These are phyloP conservation scores for Dichetophora obliterata DNA, from an alignment of 2,888 invertebrate species.

Conservation along the genomic window DNA sequence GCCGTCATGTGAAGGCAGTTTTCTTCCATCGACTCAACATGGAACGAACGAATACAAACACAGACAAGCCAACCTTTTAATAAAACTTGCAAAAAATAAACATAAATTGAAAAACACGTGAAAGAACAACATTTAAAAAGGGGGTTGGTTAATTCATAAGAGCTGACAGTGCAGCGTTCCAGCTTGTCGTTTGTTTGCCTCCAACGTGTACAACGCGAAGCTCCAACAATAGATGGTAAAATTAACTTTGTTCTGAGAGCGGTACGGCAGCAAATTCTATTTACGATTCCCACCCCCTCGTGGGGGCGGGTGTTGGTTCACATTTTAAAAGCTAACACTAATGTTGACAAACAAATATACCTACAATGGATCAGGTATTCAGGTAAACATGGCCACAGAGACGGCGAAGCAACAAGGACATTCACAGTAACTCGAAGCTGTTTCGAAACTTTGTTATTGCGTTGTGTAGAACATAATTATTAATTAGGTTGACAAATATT, in stretches of 20 bases:
- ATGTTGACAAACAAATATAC: neutral
- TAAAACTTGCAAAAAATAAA: conserved; percentile 30
- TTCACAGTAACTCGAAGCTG: neutral
- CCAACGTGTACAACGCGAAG: neutral
- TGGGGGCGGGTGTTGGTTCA: neutral
- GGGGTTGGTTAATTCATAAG: neutral
- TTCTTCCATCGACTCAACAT: neutral
- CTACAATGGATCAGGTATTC: conserved; percentile 20
- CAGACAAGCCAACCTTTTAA: conserved; percentile 7
- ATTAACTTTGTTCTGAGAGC: conserved; percentile 36
- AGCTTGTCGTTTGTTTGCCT: neutral
- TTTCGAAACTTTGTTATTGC: conserved; percentile 53
- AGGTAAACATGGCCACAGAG: conserved; percentile 42
- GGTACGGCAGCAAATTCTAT: conserved; percentile 13
- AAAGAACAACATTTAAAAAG: conserved; percentile 4
- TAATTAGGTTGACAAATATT: conserved; percentile 65
- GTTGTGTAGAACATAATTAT: conserved; percentile 60
- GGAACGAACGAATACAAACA: neutral
- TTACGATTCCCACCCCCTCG: neutral
- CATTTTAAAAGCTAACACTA: conserved; percentile 4
- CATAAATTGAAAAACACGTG: conserved; percentile 42
- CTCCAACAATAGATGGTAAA: conserved; percentile 39
- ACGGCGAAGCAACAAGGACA: conserved; percentile 27
- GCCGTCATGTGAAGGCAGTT: conserved; percentile 43
- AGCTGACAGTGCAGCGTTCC: conserved; percentile 5